Conservation (phyloP, 2,113 vertebrate genomes). For the Labeo rohita region DNA sequence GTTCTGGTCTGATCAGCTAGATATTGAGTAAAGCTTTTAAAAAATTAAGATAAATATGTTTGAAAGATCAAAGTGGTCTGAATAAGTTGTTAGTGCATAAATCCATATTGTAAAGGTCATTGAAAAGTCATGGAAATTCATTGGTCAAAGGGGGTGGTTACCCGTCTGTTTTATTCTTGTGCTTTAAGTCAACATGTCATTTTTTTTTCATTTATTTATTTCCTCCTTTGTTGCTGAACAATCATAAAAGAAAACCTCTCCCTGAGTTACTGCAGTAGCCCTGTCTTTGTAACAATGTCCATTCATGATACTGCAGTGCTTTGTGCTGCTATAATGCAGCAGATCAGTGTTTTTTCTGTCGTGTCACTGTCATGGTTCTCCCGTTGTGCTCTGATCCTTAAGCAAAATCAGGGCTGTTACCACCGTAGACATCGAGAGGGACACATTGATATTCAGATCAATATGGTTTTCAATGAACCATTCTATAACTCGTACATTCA, state of each 20-base stretch:
- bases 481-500: not conserved
- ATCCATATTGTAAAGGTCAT: not conserved
- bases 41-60: not conserved
- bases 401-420: not conserved
- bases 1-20: too few relatives aligned
- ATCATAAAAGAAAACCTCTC: not conserved
- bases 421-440: not conserved
- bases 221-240: not conserved
- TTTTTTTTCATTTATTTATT: not conserved
- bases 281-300: constrained; percentile 17
- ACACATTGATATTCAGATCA: constrained; percentile 11
- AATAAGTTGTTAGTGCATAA: not conserved
- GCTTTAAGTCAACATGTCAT: not conserved
- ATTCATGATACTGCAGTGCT: not conserved
- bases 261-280: not conserved
- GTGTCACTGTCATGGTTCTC: not conserved
- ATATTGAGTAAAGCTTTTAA: not conserved
- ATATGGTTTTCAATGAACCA: not conserved
- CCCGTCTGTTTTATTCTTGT: not conserved
- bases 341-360: not conserved
- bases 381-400: not conserved
- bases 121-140: not conserved
- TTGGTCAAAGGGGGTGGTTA: not conserved
- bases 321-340: not conserved
- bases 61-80: too few relatives aligned